These are phyloP conservation scores for Okapia johnstoni DNA, from an alignment of 2,113 vertebrate species.

Conservation along the genomic window DNA sequence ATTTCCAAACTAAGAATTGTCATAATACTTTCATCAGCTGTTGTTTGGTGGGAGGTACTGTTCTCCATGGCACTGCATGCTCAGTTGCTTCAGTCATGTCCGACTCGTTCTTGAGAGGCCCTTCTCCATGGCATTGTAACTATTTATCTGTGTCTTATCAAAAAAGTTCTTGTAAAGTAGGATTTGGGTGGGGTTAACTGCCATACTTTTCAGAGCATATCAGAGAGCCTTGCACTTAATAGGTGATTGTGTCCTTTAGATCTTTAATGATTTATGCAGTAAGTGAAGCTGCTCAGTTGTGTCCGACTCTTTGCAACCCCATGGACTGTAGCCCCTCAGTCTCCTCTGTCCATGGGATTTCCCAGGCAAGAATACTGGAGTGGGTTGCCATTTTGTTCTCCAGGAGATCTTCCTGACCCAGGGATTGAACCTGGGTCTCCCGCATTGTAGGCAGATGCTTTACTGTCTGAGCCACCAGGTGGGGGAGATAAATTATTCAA, in stretches of 20 bases:
- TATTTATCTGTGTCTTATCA: neutral
- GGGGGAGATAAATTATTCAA: neutral
- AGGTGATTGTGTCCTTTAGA: neutral
- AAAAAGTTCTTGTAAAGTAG: neutral
- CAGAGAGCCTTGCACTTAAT: neutral
- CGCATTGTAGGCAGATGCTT: neutral
- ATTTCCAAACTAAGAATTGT: neutral
- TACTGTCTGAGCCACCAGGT: neutral
- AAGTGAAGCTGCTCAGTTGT: neutral
- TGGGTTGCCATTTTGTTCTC: neutral
- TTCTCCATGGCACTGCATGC: neutral
- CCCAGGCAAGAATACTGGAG: neutral
- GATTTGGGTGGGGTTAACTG: neutral
- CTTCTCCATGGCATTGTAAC: neutral
- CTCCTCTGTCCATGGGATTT: neutral
- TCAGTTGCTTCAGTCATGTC: neutral
- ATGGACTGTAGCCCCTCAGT: neutral
- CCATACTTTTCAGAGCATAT: neutral
- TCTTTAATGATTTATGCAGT: neutral
- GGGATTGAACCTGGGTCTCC: neutral
- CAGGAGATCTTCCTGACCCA: neutral
- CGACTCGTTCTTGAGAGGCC: neutral
- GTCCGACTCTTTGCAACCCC: rapidly evolving
- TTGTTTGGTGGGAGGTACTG: neutral
- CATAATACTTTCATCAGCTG: neutral